phyloP scores from a whole-genome alignment of 2,113 vertebrate genomes.

The Rallus limicola region DNA sequence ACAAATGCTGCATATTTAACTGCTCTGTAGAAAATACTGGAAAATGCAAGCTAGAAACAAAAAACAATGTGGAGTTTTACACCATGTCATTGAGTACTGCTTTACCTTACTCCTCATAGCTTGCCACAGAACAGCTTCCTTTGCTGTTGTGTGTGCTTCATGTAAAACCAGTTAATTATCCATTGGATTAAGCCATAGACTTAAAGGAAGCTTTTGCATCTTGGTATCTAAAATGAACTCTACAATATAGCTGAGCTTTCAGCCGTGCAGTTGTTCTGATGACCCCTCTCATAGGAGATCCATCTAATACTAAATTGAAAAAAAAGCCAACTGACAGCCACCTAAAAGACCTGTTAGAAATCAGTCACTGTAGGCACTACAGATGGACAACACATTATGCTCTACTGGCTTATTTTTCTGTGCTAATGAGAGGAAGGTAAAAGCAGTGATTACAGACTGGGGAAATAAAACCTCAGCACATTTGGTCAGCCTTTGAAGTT shows the following conservation, averaged over 20 bases:
- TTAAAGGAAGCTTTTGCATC: background rate
- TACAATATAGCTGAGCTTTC: background rate
- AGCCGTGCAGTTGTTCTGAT: background rate
- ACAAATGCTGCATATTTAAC: background rate
- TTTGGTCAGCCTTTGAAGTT: conserved; percentile 62
- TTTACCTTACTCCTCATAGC: background rate
- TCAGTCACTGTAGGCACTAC: background rate
- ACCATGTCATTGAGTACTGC: background rate
- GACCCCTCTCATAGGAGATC: background rate
- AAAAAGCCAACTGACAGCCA: background rate
- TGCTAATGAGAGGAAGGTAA: conserved; percentile 35
- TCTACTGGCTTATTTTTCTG: conserved; percentile 8
- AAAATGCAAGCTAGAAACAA: background rate
- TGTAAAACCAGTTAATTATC: background rate
- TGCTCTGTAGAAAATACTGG: background rate
- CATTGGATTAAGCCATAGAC: background rate
- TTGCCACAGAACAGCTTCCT: background rate
- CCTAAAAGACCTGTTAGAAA: background rate
- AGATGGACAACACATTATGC: background rate
- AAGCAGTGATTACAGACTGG: conserved; percentile 1
- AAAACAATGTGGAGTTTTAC: background rate
- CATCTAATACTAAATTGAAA: background rate
- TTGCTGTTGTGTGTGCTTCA: background rate
- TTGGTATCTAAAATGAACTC: background rate
- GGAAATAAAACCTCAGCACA: conserved; percentile 42